These are phyloP conservation scores for Megalopta genalis DNA, from an alignment of 1,140 invertebrate genomes.

Conservation along the genomic window DNA sequence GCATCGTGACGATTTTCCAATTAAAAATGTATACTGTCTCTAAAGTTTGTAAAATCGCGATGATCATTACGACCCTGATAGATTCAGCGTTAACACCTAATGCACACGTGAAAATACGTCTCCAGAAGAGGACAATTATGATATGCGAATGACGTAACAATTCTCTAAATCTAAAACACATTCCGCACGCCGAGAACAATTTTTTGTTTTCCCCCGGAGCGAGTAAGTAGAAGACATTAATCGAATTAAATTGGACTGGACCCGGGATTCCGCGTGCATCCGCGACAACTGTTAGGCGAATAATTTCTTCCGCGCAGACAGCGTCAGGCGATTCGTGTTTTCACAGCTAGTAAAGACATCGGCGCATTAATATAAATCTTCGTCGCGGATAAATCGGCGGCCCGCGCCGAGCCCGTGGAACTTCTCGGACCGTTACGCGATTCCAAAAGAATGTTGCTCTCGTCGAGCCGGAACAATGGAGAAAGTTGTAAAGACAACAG, in stretches of 20 bases:
- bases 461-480: constrained; percentile 34
- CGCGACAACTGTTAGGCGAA: neutral
- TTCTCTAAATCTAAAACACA: too few species aligned
- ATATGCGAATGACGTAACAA: too few species aligned
- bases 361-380: constrained; percentile 32
- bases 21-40: too few species aligned
- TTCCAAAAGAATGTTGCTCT: constrained; percentile 39
- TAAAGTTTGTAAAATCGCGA: too few species aligned
- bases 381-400: constrained; percentile 26
- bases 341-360: constrained; percentile 23
- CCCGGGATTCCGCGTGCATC: neutral
- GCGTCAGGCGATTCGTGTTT: neutral
- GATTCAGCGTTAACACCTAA: too few species aligned
- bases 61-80: too few species aligned
- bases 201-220: too few species aligned
- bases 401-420: neutral
- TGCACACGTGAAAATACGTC: too few species aligned
- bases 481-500: constrained; percentile 44
- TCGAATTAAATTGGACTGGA: neutral
- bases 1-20: too few species aligned
- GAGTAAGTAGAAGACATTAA: neutral
- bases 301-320: constrained; percentile 1
- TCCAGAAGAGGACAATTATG: too few species aligned
- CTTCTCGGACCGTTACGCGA: constrained; percentile 36
- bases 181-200: too few species aligned